A percentile compares a stretch with the other conserved stretches of the same genome.
Conservation (phyloP, 1,140 invertebrate genomes). For the Caerostris darwini region DNA sequence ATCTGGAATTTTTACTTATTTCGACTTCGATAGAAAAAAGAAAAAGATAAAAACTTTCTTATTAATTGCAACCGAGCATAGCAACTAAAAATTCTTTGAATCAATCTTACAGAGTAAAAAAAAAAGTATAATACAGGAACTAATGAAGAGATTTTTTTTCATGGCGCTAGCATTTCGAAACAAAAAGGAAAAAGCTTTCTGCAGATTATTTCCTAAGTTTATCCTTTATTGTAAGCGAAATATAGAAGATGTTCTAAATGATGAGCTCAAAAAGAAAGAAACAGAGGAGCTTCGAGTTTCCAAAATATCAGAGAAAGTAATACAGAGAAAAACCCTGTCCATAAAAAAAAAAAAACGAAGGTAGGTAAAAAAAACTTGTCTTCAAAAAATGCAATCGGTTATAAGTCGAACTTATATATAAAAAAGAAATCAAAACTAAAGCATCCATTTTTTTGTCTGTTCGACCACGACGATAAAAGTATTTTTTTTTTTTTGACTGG, state of each 20-base stretch:
- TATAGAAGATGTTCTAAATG: not conserved
- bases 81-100: too few relatives aligned
- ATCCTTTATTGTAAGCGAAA: not conserved
- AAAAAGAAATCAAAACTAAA: not conserved
- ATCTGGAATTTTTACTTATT: too few relatives aligned
- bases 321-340: too few relatives aligned
- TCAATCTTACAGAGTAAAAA: too few relatives aligned
- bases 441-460: not conserved
- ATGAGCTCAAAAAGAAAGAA: not conserved
- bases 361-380: not conserved
- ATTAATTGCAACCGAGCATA: too few relatives aligned
- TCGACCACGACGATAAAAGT: not conserved
- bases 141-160: too few relatives aligned
- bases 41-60: too few relatives aligned
- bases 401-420: not conserved
- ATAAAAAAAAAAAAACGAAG: too few relatives aligned
- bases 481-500: not conserved
- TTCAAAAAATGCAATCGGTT: conserved; percentile 19
- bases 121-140: too few relatives aligned
- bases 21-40: too few relatives aligned
- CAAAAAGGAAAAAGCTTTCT: not conserved
- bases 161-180: not conserved
- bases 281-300: not conserved
- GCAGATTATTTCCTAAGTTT: not conserved
- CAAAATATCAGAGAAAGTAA: not conserved